phyloP scores from a whole-genome alignment of 2,113 vertebrate genomes.

The Gallinago paraguaiae region DNA sequence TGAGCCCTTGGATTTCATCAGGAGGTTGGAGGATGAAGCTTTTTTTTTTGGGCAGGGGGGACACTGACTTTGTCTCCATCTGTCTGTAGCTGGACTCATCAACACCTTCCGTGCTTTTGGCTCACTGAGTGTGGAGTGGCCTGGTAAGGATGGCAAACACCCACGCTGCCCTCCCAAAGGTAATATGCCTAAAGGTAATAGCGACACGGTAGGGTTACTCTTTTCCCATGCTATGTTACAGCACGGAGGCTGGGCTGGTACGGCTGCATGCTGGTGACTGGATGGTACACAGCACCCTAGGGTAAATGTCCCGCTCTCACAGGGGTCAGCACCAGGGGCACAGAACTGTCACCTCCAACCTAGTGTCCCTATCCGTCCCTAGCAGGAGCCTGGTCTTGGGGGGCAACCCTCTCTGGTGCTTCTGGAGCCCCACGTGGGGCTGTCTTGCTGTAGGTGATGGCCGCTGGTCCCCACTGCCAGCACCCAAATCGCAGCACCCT shows the following conservation, averaged over 20 bases:
- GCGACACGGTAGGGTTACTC: conserved; percentile 87
- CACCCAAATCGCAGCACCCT: accelerated
- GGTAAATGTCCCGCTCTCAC: conserved; percentile 12
- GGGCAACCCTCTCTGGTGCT: not conserved
- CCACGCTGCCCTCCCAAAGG: conserved; percentile 99
- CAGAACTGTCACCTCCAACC: not conserved
- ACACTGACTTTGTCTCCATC: not conserved
- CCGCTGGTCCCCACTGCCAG: accelerated
- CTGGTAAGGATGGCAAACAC: conserved; percentile 99
- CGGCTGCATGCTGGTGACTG: conserved; percentile 73
- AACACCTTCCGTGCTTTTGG: conserved; percentile 97
- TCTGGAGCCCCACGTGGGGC: accelerated
- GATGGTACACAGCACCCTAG: conserved; percentile 56
- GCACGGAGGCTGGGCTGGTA: conserved; percentile 73
- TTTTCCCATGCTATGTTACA: conserved; percentile 71
- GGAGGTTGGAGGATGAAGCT: not conserved
- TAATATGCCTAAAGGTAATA: conserved; percentile 99
- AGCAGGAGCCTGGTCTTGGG: not conserved
- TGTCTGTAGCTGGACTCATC: conserved; percentile 87
- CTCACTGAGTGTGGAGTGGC: conserved; percentile 97
- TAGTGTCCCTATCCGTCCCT: accelerated
- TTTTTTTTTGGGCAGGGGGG: accelerated
- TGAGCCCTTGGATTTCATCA: not conserved
- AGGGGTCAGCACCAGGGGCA: conserved; percentile 1
- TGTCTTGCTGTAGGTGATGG: accelerated